Base-by-base conservation (phyloP, 1,140 invertebrate species). In the Anastatus disparis region DNA sequence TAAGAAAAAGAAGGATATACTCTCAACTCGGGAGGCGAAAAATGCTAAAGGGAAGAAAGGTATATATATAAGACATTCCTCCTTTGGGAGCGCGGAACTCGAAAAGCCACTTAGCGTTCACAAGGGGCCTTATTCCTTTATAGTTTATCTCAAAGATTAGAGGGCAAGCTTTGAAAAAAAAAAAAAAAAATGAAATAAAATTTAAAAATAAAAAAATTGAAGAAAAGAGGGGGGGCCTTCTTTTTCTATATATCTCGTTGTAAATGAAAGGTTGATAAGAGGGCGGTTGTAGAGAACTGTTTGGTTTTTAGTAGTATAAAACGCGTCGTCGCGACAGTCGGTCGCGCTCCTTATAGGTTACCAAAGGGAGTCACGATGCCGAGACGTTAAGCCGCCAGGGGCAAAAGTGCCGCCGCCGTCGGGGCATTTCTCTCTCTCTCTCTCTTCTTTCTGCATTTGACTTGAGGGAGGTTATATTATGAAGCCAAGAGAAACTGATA, bases 21-120 rank as follows among this genome's bases (percentile, higher is more conserved):
- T n/a, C n/a, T n/a, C 6, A 4, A 26, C 26, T 26, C 26, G 52
- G 24, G 27, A n/a, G 2, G 50, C 52, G 52, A 55, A n/a, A 31
- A 55, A 22, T 26, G 17, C 22, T 10, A 29, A 17, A 55, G 3
- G 9, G 22, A 44, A 15, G 27, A 35, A 31, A 4, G 12, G 22
- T 12, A 26, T 52, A 48, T 17, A 52, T 53, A 48, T 27, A 40
- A 58, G 42, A 55, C 15, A 44, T 74, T 74, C 74, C 75, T 77
- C 77, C 73, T n/a, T n/a, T n/a, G n/a, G n/a, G n/a, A n/a, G 31
- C 4, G 4, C 73, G 72, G 71, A 79, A 82, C 81, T 82, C 79
- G 80, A 80, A 82, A 82, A 82, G 69, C 78, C 81, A 82, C 81
- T 82, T 82, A 82, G 77, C 66, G 74, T 72, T 72, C 73, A 73